phyloP scores from a whole-genome alignment of 2,888 invertebrate species.

The Phania funesta region DNA sequence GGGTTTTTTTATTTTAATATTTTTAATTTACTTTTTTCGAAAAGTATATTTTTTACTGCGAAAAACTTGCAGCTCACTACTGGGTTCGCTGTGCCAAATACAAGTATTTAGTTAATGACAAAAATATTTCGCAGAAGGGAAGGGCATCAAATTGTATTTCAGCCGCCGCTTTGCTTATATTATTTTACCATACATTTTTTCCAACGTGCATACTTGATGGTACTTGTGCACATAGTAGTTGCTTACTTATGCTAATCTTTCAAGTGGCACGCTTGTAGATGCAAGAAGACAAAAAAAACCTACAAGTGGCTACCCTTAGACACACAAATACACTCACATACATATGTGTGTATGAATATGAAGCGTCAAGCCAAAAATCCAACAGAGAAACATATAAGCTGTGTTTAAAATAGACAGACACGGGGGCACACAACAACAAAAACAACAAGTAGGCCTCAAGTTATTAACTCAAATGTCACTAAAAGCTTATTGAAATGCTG shows the following conservation, averaged over 20 bases:
- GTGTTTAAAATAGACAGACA: slow-evolving; percentile 6
- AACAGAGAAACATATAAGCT: slow-evolving; percentile 14
- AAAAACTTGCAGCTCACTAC: neutral
- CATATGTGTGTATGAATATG: neutral
- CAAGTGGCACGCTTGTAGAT: slow-evolving; percentile 73
- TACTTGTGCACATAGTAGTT: slow-evolving; percentile 61
- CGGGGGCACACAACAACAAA: neutral
- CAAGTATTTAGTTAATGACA: slow-evolving; percentile 42
- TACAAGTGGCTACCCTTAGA: slow-evolving; percentile 64
- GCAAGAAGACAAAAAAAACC: slow-evolving; percentile 21
- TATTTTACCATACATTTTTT: slow-evolving; percentile 32
- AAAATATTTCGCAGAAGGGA: neutral
- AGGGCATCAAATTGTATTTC: slow-evolving; percentile 14
- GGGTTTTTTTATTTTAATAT: no score
- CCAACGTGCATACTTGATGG: slow-evolving; percentile 42
- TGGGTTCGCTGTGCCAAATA: slow-evolving; percentile 15
- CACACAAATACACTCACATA: slow-evolving; percentile 28
- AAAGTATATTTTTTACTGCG: no score
- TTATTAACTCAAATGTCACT: slow-evolving; percentile 75
- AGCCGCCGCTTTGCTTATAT: neutral
- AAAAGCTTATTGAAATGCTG: slow-evolving; percentile 68
- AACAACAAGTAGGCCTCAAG: slow-evolving; percentile 61
- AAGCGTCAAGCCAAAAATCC: neutral
- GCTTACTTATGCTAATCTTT: slow-evolving; percentile 76
- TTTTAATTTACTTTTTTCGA: no score